Evolutionary conservation across 2,888 invertebrate species (phyloP), one percentile per base, ranked within the genome.

Genomic region (Dicyrtomina minuta): DNA sequence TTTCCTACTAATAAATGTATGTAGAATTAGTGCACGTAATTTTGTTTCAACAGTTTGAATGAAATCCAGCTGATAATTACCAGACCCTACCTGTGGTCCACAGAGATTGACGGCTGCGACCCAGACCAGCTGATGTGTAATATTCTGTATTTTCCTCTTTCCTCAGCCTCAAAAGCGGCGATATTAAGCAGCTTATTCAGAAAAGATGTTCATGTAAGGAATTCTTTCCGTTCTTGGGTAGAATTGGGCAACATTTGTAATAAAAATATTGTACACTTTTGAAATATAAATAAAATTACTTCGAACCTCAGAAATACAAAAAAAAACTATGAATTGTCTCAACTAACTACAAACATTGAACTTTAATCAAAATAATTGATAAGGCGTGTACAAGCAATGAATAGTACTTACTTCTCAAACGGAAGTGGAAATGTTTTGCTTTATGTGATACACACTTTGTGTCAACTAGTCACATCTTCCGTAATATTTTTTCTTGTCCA

Each of bases 391-490:
- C 20, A 46, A 49, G 8, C 2, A 70, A 13, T 33, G n/a, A 59
- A 58, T 49, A 56, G 4, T n/a, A 66, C 79, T 72, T 78, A 84
- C 81, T 85, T 86, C 79, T 92, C 91, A 81, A 88, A 85, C 0
- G 87, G 86, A 72, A 90, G 83, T 61, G 85, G 86, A 0, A 88
- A 87, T 71, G 87, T 87, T 77, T 89, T 90, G 59, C 90, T 88
- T 66, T 90, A 89, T 71, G 92, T 93, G 75, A 96, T 87, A 13
- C 93, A 93, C 70, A 96, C 87, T 83, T 96, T 95, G 80, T 94
- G 92, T 72, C n/a, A 96, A 84, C 88, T 92, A 93, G 83, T 96
- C 95, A 83, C 95, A 95, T 62, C 95, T 94, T 78, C 81, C 80
- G 43, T 81, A 79, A 60, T 81, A 80, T 62, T 82, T 81, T 15